These are phyloP conservation scores for Nesoenas mayeri DNA, from an alignment of 2,113 vertebrate species.

Conservation along the genomic window DNA sequence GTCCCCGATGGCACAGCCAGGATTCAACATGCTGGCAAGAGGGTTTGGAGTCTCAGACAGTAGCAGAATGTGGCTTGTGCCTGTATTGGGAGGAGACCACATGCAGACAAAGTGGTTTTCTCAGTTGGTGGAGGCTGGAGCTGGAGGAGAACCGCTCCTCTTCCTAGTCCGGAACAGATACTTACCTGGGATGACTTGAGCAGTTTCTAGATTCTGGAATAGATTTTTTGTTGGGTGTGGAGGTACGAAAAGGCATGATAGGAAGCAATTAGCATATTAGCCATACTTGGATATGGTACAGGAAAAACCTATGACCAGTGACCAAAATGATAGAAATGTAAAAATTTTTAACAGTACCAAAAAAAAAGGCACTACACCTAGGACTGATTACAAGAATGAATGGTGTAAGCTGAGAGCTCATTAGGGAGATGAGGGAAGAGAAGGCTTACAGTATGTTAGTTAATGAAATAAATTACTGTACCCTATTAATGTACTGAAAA, in stretches of 20 bases:
- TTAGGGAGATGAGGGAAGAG: not conserved
- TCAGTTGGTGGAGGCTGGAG: not conserved
- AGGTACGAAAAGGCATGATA: not conserved
- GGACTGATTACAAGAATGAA: not conserved
- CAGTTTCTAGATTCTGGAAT: not conserved
- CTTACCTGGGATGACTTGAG: not conserved
- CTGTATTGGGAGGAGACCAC: rapidly evolving
- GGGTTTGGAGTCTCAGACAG: not conserved
- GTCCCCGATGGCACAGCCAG: rapidly evolving
- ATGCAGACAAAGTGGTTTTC: not conserved
- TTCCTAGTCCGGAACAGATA: not conserved
- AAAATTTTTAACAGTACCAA: not conserved
- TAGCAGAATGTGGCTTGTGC: not conserved
- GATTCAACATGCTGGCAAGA: not conserved
- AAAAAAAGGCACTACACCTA: not conserved
- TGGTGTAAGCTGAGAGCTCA: not conserved
- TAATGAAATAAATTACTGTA: not conserved
- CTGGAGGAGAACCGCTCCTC: not conserved
- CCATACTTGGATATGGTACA: not conserved
- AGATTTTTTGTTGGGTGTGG: not conserved
- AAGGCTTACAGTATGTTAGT: not conserved
- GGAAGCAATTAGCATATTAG: not conserved
- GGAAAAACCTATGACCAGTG: not conserved
- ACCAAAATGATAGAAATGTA: not conserved
- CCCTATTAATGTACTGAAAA: not conserved